A percentile compares a stretch with the other conserved stretches of the same genome.
These are phyloP conservation scores for Hippasteria phrygiana DNA, from an alignment of 53 echinoderm and acorn worm genomes.

Conservation along the genomic window DNA sequence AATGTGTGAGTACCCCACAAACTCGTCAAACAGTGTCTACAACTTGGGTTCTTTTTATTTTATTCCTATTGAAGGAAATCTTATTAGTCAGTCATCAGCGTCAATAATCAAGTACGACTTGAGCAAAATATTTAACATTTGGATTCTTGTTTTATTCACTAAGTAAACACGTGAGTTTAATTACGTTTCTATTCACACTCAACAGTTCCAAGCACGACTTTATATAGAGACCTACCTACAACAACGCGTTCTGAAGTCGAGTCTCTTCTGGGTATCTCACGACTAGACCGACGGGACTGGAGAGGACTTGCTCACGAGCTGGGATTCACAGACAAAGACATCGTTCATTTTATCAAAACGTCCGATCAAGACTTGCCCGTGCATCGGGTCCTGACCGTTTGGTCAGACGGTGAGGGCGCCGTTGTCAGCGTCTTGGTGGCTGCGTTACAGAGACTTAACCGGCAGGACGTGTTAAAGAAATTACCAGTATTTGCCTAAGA, in stretches of 20 bases:
- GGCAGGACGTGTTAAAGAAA: slow-evolving; percentile 77
- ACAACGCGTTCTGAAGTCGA: slow-evolving; percentile 84
- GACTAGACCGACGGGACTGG: slow-evolving; percentile 89
- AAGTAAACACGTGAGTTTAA: no score
- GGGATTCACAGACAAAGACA: slow-evolving; percentile 82
- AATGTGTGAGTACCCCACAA: no score
- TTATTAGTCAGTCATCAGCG: no score
- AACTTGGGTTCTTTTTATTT: no score
- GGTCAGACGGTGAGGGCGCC: slow-evolving; percentile 76
- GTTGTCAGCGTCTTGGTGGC: slow-evolving; percentile 74
- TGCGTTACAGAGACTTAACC: slow-evolving; percentile 76
- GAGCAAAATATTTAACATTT: no score
- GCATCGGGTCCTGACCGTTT: slow-evolving; percentile 71
- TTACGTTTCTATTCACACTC: background rate
- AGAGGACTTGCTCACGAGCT: slow-evolving; percentile 80
- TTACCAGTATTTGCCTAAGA: slow-evolving; percentile 23
- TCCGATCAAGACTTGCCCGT: slow-evolving; percentile 68
- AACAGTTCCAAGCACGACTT: slow-evolving; percentile 81
- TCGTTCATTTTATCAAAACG: slow-evolving; percentile 64
- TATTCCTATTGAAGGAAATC: no score
- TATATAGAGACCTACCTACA: slow-evolving; percentile 73
- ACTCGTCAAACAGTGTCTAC: no score
- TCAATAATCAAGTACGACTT: no score
- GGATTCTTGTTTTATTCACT: no score
- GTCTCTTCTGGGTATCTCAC: slow-evolving; percentile 68